A percentile compares a stretch with the other conserved stretches of the same genome.
Conservation (phyloP, 2,797 vertebrate species). For the Scyliorhinus canicula region DNA sequence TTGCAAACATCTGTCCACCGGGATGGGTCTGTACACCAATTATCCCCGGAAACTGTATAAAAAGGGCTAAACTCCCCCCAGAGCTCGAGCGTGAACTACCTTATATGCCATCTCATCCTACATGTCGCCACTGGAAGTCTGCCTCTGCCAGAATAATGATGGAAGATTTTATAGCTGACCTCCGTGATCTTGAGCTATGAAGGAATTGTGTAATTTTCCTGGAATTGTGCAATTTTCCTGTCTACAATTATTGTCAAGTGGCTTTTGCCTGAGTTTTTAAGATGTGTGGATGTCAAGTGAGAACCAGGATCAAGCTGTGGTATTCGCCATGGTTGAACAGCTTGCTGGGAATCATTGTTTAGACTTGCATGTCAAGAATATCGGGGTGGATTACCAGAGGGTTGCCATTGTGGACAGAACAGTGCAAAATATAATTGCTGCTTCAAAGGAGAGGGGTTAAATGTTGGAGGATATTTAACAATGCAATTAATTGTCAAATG, state of each 20-base stretch:
- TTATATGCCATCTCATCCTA: too few species aligned
- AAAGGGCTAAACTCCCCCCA: too few species aligned
- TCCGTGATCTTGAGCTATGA: not conserved
- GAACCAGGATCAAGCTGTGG: not conserved
- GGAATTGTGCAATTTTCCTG: not conserved
- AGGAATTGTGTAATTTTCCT: not conserved
- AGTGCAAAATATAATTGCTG: not conserved
- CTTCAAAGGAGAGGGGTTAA: not conserved
- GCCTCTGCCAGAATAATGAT: too few species aligned
- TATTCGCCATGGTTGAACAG: not conserved
- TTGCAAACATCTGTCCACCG: too few species aligned
- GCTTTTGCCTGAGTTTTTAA: not conserved
- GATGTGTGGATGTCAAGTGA: too few species aligned
- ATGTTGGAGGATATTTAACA: not conserved
- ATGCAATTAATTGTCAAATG: not conserved
- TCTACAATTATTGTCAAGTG: not conserved
- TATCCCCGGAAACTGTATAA: too few species aligned
- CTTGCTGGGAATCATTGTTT: not conserved
- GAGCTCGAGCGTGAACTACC: too few species aligned
- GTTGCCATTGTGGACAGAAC: not conserved
- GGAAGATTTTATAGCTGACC: not conserved
- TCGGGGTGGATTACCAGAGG: not conserved
- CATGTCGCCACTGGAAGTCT: too few species aligned
- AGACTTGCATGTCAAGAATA: not conserved
- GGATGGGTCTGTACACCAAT: too few species aligned